Evolutionary conservation across 2,888 invertebrate species (phyloP), one percentile per base, ranked within the genome.

Genomic region (Hirtodrosophila alboralis): DNA sequence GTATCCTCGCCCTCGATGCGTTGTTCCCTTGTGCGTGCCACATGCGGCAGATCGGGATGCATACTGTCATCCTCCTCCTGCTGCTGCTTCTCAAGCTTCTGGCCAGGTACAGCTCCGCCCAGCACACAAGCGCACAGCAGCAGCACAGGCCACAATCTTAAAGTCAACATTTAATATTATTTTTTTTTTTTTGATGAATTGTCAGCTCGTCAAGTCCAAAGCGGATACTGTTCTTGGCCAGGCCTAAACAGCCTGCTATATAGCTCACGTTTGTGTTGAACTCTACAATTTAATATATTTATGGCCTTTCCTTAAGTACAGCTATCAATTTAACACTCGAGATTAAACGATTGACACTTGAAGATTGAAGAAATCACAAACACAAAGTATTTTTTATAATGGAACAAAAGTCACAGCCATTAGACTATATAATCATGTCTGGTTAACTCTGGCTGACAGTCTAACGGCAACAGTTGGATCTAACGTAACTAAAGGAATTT

Each of bases 1-100:
- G 62, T 67, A 0, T 71, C 59, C 61, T 87, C 88, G 0, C 43
- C 79, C 0, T 43, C 33, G 4, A 56, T 18, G 0, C n/a, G n/a
- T n/a, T n/a, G n/a, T n/a, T n/a, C n/a, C n/a, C n/a, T n/a, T 13
- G 38, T 1, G 0, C 60, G 51, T 0, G 3, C 12, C 3, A 12
- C 37, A 0, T 6, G 61, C 3, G 13, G 21, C 33, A 70, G 14
- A 18, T 51, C 57, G 0, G 87, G 89, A 78, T 89, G 90, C 85
- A 89, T 84, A 4, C 64, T 64, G 0, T 57, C 69, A 3, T 62
- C 53, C 2, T 28, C n/a, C n/a, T n/a, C n/a, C n/a, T n/a, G n/a
- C n/a, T n/a, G n/a, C n/a, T n/a, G n/a, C n/a, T n/a, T n/a, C n/a
- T n/a, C n/a, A n/a, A n/a, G n/a, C n/a, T n/a, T n/a, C 36, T 54